phyloP scores from a whole-genome alignment of 2,113 vertebrate species.

The Prochilodus magdalenae region DNA sequence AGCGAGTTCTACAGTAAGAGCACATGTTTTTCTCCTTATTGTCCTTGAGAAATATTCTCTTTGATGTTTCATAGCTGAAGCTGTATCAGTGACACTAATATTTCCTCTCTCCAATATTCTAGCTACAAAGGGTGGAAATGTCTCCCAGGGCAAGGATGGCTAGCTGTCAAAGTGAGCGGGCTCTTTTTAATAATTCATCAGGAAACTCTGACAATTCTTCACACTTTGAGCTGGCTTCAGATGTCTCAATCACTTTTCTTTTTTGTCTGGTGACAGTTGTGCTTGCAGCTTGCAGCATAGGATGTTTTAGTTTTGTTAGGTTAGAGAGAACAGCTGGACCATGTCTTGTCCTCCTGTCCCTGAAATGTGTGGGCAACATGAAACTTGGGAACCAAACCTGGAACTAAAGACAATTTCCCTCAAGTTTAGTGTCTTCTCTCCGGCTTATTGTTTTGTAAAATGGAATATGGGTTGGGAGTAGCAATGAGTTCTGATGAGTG shows the following conservation, averaged over 20 bases:
- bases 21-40: background rate
- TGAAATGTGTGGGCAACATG: background rate
- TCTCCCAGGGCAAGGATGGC: background rate
- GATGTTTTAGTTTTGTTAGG: background rate
- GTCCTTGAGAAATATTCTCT: constrained; percentile 10
- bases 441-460: no score
- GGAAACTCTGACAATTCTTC: background rate
- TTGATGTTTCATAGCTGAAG: constrained; percentile 2
- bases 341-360: background rate
- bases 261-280: background rate
- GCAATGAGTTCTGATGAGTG: no score
- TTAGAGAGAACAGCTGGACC: background rate
- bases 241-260: constrained; percentile 1
- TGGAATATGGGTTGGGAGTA: no score
- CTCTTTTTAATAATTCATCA: constrained; percentile 2
- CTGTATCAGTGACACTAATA: constrained; percentile 2
- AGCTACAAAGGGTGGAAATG: background rate
- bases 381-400: background rate
- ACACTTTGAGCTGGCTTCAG: background rate
- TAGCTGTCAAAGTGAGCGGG: background rate
- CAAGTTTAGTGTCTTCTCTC: no score
- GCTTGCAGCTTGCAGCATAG: background rate
- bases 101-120: background rate
- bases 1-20: background rate
- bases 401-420: no score